Evolutionary conservation across 2,113 vertebrate species (phyloP).

Genomic region (Amazona guildingii): DNA sequence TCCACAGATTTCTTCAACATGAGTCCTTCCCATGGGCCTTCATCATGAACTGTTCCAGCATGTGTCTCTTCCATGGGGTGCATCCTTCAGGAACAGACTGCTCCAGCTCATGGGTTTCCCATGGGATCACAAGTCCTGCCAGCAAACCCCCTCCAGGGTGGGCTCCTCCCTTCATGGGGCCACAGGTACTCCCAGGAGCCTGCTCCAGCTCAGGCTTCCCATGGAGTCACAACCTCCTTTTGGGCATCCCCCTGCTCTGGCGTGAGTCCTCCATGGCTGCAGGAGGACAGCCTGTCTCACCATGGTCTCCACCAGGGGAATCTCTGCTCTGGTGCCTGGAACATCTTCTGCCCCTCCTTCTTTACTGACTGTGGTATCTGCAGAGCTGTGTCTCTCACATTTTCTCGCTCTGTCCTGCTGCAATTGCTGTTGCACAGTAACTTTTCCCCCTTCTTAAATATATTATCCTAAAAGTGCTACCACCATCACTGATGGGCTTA

Average conservation of each 20-base stretch:
- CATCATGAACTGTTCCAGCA: background rate
- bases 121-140: background rate
- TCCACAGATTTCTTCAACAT: background rate
- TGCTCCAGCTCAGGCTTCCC: background rate
- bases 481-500: fast-evolving
- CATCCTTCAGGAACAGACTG: too few relatives aligned
- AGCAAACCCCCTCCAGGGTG: background rate
- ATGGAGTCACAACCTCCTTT: background rate
- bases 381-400: background rate
- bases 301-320: background rate
- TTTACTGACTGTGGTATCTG: background rate
- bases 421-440: background rate
- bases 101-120: fast-evolving
- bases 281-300: too few relatives aligned
- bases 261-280: background rate
- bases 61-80: background rate
- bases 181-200: background rate
- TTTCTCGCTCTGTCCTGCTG: background rate
- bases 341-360: background rate
- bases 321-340: background rate
- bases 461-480: background rate
- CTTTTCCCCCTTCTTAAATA: background rate
- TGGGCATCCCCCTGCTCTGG: background rate
- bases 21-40: background rate
- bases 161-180: background rate